Evolutionary conservation across 2,113 vertebrate species (phyloP), one percentile per base, ranked within the genome.

Genomic region (Neotoma lepida): DNA sequence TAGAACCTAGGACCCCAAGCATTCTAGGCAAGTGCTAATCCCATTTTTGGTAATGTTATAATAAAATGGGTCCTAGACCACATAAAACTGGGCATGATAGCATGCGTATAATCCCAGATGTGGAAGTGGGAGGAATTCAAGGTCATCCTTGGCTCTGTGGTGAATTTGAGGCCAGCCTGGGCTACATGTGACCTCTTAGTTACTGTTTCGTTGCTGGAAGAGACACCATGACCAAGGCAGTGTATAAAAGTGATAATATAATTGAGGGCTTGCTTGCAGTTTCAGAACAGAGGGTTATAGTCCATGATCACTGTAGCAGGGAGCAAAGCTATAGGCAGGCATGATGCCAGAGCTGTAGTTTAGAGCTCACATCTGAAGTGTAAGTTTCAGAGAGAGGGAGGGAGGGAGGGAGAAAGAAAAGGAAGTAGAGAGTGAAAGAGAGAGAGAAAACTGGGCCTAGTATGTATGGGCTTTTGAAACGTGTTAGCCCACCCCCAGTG

Each of bases 31-130:
- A 70, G 49, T 28, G 14, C 63, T 86, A 63, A 33, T 66, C 46
- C 13, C 6, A 51, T 6, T 28, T 26, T 73, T 71, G 66, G 66
- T 94, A 91, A 54, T 84, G 35, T 92, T 90, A 88, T 88, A 88
- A 88, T 93, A 86, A 95, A 74, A 22, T 82, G 51, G 3, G 4
- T 7, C 66, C 66, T 70, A 70, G 35, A 70, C 66, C 15, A n/a
- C 66, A 70, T 70, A 70, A n/a, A 70, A 70, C 33, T n/a, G 14
- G 35, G 6, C 66, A 70, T 18, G 15, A 35, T n/a, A 70, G 66
- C 66, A n/a, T 70, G 66, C 66, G 6, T 70, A n/a, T 70, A 70
- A n/a, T n/a, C 33, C 33, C 66, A 70, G 18, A 70, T 14, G 35
- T 70, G 66, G 66, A 70, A 35, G 66, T 2, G 17, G 35, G 66